Conservation (phyloP, 2,797 vertebrate genomes). For the Lacerta agilis region DNA sequence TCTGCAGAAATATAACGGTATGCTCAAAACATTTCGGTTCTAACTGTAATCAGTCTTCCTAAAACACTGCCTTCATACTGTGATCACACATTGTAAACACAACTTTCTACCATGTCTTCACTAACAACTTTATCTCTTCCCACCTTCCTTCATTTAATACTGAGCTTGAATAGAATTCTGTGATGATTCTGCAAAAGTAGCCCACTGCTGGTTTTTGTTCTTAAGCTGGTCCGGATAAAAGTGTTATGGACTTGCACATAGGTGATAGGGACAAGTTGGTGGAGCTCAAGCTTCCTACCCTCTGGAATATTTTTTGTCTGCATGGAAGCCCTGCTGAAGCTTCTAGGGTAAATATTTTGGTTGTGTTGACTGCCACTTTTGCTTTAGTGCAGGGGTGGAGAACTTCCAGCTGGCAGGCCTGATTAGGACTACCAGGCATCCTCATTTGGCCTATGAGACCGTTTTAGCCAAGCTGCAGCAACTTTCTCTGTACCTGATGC, state of each 20-base stretch:
- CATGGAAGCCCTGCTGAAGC: background rate
- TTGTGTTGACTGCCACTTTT: background rate
- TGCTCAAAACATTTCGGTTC: background rate
- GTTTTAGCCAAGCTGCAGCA: too few relatives aligned
- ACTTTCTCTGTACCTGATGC: too few relatives aligned
- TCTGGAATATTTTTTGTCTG: too few relatives aligned
- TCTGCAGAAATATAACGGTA: too few relatives aligned
- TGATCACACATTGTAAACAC: background rate
- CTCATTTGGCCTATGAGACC: too few relatives aligned
- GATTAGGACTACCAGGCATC: too few relatives aligned
- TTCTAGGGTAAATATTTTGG: background rate
- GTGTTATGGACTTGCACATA: background rate
- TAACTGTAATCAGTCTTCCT: background rate
- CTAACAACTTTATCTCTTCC: background rate
- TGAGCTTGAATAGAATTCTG: background rate
- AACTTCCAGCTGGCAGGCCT: too few relatives aligned
- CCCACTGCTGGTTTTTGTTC: background rate
- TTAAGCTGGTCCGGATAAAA: background rate
- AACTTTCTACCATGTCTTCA: background rate
- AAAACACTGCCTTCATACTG: background rate
- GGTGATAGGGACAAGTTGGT: too few relatives aligned
- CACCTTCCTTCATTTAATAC: background rate
- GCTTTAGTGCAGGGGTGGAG: too few relatives aligned
- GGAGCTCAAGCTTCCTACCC: background rate
- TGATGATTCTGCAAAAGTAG: background rate